Evolutionary conservation across 2,888 invertebrate species (phyloP).

Genomic region (Limnephilus auricula): DNA sequence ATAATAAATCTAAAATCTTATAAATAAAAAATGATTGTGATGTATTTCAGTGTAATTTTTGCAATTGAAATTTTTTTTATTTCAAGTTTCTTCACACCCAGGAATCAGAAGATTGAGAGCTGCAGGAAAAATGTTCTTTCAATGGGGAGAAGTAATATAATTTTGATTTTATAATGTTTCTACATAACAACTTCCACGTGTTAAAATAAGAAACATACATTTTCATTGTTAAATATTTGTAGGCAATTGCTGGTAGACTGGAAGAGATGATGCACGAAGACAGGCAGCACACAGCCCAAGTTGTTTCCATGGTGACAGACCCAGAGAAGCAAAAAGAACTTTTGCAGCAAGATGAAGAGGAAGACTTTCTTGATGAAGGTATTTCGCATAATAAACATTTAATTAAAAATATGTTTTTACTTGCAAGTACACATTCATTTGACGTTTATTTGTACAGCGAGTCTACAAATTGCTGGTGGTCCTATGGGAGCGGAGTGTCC

Average conservation of each 20-base stretch:
- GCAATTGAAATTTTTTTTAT: not conserved
- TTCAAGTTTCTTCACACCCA: constrained; percentile 73
- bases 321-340: constrained; percentile 88
- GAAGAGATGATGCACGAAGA: constrained; percentile 94
- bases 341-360: constrained; percentile 92
- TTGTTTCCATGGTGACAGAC: constrained; percentile 83
- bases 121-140: constrained; percentile 98
- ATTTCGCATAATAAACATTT: constrained; percentile 48
- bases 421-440: constrained; percentile 41
- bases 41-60: not conserved
- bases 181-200: not conserved
- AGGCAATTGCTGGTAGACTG: constrained; percentile 90
- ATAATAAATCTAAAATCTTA: not conserved
- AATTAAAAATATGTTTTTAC: constrained; percentile 1
- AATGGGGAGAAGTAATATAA: constrained; percentile 91
- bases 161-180: not conserved
- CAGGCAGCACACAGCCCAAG: constrained; percentile 82
- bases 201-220: not conserved
- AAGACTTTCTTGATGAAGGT: constrained; percentile 98
- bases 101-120: constrained; percentile 79
- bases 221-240: not conserved
- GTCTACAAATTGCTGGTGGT: constrained; percentile 79
- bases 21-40: too few species aligned
- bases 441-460: constrained; percentile 74
- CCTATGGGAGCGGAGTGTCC: constrained; percentile 90